phyloP scores from a whole-genome alignment of 2,888 invertebrate genomes.

The Trachelus troglodyta region DNA sequence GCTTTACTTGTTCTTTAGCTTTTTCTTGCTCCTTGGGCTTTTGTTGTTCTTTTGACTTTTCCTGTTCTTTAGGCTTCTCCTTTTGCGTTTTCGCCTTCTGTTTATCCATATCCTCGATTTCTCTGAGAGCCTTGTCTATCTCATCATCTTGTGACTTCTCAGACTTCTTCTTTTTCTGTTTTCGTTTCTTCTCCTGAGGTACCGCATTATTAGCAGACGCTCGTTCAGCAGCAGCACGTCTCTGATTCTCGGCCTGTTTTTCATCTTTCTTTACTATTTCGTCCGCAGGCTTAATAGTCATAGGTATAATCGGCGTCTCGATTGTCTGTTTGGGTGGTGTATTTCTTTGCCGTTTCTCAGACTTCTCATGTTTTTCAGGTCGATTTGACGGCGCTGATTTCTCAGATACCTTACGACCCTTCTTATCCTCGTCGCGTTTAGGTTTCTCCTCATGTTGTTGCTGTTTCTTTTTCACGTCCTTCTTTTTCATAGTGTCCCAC shows the following conservation, averaged over 20 bases:
- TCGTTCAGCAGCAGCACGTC: slow-evolving; percentile 23
- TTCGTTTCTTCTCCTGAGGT: slow-evolving; percentile 49
- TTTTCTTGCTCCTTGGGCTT: slow-evolving; percentile 65
- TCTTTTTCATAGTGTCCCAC: slow-evolving; percentile 48
- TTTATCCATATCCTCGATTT: slow-evolving; percentile 64
- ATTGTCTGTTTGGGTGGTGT: slow-evolving; percentile 15
- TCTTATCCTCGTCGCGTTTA: slow-evolving; percentile 20
- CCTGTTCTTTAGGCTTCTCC: slow-evolving; percentile 45
- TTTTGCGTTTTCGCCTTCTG: slow-evolving; percentile 48
- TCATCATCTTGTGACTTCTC: slow-evolving; percentile 61
- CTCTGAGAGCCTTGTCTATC: slow-evolving; percentile 67
- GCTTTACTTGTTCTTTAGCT: slow-evolving; percentile 21
- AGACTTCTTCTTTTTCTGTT: slow-evolving; percentile 45
- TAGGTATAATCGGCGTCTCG: neutral
- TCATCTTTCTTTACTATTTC: slow-evolving; percentile 47
- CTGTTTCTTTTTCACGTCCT: slow-evolving; percentile 28
- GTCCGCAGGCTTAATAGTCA: slow-evolving; percentile 9
- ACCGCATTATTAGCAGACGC: slow-evolving; percentile 3
- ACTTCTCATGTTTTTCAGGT: neutral
- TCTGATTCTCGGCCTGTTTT: slow-evolving; percentile 28
- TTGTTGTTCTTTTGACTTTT: slow-evolving; percentile 24
- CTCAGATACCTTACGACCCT: slow-evolving; percentile 12
- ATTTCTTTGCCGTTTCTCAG: slow-evolving; percentile 15
- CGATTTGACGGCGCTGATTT: neutral
- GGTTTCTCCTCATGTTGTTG: slow-evolving; percentile 33